phyloP scores from a whole-genome alignment of 2,888 invertebrate species.

The Rhyacophila evoluta region DNA sequence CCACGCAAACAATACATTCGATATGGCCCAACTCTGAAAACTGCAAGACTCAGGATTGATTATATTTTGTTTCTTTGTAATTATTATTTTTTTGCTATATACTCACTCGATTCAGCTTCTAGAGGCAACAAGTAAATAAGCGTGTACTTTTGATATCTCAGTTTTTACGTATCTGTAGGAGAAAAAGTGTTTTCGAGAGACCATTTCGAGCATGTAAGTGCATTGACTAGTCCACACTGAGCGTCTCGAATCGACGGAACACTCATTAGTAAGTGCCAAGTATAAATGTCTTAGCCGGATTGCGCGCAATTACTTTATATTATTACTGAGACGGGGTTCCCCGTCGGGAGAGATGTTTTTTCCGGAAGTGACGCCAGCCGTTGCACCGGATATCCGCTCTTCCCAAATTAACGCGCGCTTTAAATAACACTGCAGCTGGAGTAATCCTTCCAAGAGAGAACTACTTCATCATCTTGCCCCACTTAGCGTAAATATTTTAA shows the following conservation, averaged over 20 bases:
- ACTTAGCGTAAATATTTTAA: not conserved
- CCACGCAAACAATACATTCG: too few relatives aligned
- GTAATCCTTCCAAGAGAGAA: not conserved
- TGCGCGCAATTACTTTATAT: not conserved
- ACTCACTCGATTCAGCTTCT: too few relatives aligned
- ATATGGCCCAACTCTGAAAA: too few relatives aligned
- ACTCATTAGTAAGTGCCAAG: not conserved
- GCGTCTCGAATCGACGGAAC: not conserved
- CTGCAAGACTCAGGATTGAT: too few relatives aligned
- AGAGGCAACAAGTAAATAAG: too few relatives aligned
- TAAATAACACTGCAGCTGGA: constrained; percentile 1
- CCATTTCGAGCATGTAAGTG: not conserved
- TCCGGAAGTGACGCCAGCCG: constrained; percentile 37
- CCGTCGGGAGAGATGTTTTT: constrained; percentile 26
- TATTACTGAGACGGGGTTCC: not conserved
- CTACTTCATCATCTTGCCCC: not conserved
- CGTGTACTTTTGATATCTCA: too few relatives aligned
- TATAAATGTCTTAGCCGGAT: not conserved
- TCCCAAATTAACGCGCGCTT: constrained; percentile 22
- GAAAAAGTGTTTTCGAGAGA: too few relatives aligned
- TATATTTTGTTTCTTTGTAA: too few relatives aligned
- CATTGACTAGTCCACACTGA: not conserved
- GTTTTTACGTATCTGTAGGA: too few relatives aligned
- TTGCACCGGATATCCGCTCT: constrained; percentile 35
- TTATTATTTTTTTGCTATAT: too few relatives aligned